Base-by-base conservation (phyloP, 1,140 invertebrate genomes). In the Elysia chlorotica region DNA sequence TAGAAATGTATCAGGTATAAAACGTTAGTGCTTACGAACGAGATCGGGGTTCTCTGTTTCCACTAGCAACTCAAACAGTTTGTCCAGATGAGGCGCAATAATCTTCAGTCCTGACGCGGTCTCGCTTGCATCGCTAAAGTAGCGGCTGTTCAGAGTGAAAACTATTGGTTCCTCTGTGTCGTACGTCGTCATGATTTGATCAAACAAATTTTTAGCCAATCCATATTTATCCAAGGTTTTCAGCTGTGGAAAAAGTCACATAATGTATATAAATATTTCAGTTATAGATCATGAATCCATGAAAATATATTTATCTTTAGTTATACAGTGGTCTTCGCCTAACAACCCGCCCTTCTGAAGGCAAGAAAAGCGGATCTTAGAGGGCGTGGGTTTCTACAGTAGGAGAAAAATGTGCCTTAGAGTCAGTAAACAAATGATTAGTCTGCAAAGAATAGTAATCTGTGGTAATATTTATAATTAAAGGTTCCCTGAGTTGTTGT, bases 61-160 rank as follows among this genome's bases (percentile, higher is more conserved):
- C 48, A 72, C 28, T 19, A 65, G 56, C 23, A 30, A 21, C 28
- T 41, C 23, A 30, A 72, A 68, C 3, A 72, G 19, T 65, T 69
- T 41, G 4, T 73, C 71, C 48, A 70, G 30, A 28, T 69, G 36
- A 53, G 74, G 74, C 4, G 63, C 69, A 35, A 54, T 10, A 30
- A 57, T 21, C 10, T 25, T 57, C 2, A 48, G 59, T n/a, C 48
- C 57, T n/a, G 59, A 63, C 6, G 36, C 17, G 23, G 35, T n/a
- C 41, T 48, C 41, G 10, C 41, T n/a, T 14, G n/a, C 23, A 28
- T 25, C 21, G n/a, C n/a, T 17, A n/a, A 30, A 1, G 31, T 30
- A 33, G 21, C 31, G 21, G 21, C 31, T 28, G 21, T 30, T 30
- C 2, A 3, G 0, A 23, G 25, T 62, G 4, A 62, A 2, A 0